Base-by-base conservation (phyloP, 2,888 invertebrate genomes). In the Tenthredo mesomela region DNA sequence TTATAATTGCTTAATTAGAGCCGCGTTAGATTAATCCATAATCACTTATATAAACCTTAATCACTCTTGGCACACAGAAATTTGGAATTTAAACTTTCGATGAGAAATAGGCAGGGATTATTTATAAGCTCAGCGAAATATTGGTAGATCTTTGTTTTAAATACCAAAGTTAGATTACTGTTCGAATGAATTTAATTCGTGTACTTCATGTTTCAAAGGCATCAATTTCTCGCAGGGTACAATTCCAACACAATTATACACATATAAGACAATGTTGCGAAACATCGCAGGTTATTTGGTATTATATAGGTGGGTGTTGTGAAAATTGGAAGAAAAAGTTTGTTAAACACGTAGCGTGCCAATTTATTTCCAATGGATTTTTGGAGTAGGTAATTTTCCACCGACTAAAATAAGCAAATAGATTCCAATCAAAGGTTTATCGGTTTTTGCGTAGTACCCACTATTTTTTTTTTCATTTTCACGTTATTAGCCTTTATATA, bases 341-440 rank as follows among this genome's bases (percentile, higher is more conserved):
- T 73, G 73, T 43, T 12, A 43, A 73, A 73, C 21, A 10, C 21
- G 40, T 43, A 9, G 71, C 71, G 71, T 71, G 73, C 40, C 73
- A 73, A 73, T 73, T 73, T 43, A 43, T 73, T 73, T 43, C 43
- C 73, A 21, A 43, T 70, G 37, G 70, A 33, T 33, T n/a, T n/a
- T 1, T 40, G 7, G 70, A 40, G 25, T 25, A 25, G 61, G 25
- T 61, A 25, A n/a, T 33, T 70, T 37, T 70, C 12, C 40, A 5
- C n/a, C 70, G n/a, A 70, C 33, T 33, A 70, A 70, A 70, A 70
- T 70, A 70, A 70, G 88, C 89, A 90, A 90, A 90, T 90, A 89
- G 89, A 90, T 89, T 89, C 87, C 90, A 87, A 89, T 89, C 89
- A 89, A 88, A 87, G 85, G 88, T 87, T 87, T 87, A 88, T 87